Conservation (phyloP, 2,888 invertebrate genomes). For the Tethea ocularis region DNA sequence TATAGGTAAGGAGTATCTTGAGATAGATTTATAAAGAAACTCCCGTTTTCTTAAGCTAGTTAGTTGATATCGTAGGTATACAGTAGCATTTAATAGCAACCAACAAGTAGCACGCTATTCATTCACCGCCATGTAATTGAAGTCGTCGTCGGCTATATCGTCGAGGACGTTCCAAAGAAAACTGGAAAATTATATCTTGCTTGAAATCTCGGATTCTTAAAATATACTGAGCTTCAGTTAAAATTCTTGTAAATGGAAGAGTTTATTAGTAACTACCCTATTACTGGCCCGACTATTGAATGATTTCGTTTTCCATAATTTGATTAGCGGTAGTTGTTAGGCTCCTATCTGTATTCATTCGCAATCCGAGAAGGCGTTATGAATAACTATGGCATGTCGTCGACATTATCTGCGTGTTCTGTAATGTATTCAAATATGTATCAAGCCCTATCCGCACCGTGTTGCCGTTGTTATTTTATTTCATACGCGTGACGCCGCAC, state of each 20-base stretch:
- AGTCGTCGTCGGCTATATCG: constrained; percentile 34
- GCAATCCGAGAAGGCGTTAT: constrained; percentile 70
- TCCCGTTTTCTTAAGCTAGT: not conserved
- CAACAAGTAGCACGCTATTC: constrained; percentile 32
- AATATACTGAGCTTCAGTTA: constrained; percentile 25
- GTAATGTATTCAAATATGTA: constrained; percentile 84
- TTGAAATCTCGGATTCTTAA: constrained; percentile 34
- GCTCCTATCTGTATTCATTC: constrained; percentile 57
- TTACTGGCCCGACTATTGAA: not conserved
- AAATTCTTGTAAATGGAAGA: constrained; percentile 18
- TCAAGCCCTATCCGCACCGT: constrained; percentile 78
- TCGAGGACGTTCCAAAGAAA: constrained; percentile 22
- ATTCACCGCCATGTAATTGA: constrained; percentile 44
- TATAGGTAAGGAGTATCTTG: not conserved
- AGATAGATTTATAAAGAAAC: not conserved
- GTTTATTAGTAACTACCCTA: constrained; percentile 8
- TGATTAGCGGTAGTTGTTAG: constrained; percentile 10
- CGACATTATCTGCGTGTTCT: constrained; percentile 77
- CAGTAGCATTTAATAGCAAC: constrained; percentile 14
- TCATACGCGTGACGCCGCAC: constrained; percentile 75
- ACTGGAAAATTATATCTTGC: constrained; percentile 44
- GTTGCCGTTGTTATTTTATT: constrained; percentile 81
- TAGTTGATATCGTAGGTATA: not conserved
- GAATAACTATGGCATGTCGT: constrained; percentile 77
- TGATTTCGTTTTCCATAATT: not conserved